Conservation (phyloP, 2,113 vertebrate genomes). For the Leptobrachium ailaonicum region DNA sequence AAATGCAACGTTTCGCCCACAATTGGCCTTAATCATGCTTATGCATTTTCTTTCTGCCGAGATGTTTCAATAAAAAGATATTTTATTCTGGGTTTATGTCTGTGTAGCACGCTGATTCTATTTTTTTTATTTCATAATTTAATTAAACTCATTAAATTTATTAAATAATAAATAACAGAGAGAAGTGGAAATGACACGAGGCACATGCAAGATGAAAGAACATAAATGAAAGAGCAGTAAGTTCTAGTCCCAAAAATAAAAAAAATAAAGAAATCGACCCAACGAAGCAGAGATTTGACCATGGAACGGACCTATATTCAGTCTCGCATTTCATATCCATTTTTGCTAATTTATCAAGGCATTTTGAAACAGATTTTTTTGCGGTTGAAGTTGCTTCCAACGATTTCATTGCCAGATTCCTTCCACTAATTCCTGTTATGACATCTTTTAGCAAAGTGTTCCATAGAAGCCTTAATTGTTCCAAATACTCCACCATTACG, state of each 20-base stretch:
- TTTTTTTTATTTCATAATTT: too few relatives aligned
- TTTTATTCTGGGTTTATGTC: too few relatives aligned
- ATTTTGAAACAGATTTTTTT: conserved; percentile 30
- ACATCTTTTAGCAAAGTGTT: conserved; percentile 31
- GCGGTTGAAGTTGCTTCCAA: conserved; percentile 25
- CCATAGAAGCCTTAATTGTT: conserved; percentile 31
- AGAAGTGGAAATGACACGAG: too few relatives aligned
- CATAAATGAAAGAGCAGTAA: too few relatives aligned
- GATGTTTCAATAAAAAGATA: too few relatives aligned
- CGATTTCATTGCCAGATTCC: conserved; percentile 35
- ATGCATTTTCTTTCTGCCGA: too few relatives aligned
- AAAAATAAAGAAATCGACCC: neutral
- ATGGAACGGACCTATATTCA: neutral
- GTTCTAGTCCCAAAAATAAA: neutral
- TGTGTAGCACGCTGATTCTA: too few relatives aligned
- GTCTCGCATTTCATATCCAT: neutral
- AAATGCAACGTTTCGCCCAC: too few relatives aligned
- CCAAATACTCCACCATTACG: conserved; percentile 29
- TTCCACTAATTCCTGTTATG: conserved; percentile 35
- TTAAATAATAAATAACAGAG: too few relatives aligned
- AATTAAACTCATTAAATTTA: too few relatives aligned
- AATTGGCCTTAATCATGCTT: too few relatives aligned
- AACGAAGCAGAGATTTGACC: neutral
- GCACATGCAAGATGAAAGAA: too few relatives aligned
- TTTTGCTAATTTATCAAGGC: conserved; percentile 12